A percentile compares a stretch with the other conserved stretches of the same genome.
Evolutionary conservation across 2,797 vertebrate genomes (phyloP).

Genomic region (Esox lucius): DNA sequence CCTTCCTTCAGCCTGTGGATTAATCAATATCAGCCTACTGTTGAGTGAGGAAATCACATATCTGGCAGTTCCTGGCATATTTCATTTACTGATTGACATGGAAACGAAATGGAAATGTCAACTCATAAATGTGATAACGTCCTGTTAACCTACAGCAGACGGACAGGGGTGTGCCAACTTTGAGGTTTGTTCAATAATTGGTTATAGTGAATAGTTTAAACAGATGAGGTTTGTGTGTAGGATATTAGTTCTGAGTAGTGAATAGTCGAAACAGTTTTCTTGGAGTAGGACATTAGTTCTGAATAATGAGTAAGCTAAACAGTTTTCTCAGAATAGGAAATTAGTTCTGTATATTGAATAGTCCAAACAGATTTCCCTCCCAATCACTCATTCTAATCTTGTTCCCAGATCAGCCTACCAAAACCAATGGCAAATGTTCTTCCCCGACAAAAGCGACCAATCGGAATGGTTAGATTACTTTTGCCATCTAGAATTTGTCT

Average conservation of each 20-base stretch:
- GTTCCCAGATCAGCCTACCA: too few species aligned
- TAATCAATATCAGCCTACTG: neutral
- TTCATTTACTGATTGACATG: neutral
- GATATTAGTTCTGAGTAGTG: constrained; percentile 53
- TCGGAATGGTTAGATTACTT: too few species aligned
- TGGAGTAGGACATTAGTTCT: constrained; percentile 66
- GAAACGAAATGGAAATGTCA: neutral
- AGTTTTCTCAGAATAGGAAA: too few species aligned
- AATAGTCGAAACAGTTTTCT: too few species aligned
- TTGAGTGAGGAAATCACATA: neutral
- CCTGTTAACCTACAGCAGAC: constrained; percentile 40
- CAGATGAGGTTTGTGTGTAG: constrained; percentile 54
- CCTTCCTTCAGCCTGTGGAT: neutral
- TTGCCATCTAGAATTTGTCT: too few species aligned
- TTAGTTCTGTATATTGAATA: constrained; percentile 45
- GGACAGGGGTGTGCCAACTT: constrained; percentile 41
- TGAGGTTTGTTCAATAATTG: constrained; percentile 34
- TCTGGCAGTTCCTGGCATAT: neutral
- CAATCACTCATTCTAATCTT: constrained; percentile 10
- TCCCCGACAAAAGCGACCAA: too few species aligned
- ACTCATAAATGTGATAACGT: constrained; percentile 8
- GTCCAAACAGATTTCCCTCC: constrained; percentile 59
- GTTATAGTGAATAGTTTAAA: too few species aligned
- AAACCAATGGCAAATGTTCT: too few species aligned
- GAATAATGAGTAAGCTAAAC: neutral